phyloP scores from a whole-genome alignment of 2,888 invertebrate species.

The Xestia rhomboidea region DNA sequence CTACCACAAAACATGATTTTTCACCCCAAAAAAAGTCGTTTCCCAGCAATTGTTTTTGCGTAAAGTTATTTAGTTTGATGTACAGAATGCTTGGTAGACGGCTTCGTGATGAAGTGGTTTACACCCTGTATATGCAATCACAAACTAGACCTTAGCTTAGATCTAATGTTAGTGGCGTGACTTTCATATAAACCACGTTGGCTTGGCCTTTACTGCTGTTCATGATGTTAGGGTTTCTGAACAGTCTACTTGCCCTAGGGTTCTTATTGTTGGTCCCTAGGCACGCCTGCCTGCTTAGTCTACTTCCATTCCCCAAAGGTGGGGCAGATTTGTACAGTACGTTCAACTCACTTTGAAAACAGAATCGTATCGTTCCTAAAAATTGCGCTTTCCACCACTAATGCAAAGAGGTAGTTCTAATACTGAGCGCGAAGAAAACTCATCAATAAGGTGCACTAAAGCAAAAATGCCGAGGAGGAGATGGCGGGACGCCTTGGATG shows the following conservation, averaged over 20 bases:
- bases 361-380: neutral
- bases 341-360: neutral
- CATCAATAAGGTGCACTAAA: neutral
- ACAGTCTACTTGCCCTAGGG: neutral
- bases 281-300: neutral
- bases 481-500: too few relatives aligned
- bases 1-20: too few relatives aligned
- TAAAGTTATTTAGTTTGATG: too few relatives aligned
- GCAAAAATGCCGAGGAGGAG: too few relatives aligned
- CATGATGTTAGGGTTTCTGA: neutral
- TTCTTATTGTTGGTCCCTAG: neutral
- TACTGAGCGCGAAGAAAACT: too few relatives aligned
- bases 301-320: neutral
- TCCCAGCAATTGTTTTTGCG: too few relatives aligned
- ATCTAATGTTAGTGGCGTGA: neutral
- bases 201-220: neutral
- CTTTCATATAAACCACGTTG: neutral
- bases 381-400: neutral
- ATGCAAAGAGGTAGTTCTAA: neutral
- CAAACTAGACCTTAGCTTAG: neutral
- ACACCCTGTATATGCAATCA: conserved; percentile 7
- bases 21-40: too few relatives aligned
- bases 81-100: too few relatives aligned
- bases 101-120: too few relatives aligned
- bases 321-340: too few relatives aligned